A percentile compares a stretch with the other conserved stretches of the same genome.
phyloP scores from a whole-genome alignment of 2,888 invertebrate species.

The Belgica antarctica region DNA sequence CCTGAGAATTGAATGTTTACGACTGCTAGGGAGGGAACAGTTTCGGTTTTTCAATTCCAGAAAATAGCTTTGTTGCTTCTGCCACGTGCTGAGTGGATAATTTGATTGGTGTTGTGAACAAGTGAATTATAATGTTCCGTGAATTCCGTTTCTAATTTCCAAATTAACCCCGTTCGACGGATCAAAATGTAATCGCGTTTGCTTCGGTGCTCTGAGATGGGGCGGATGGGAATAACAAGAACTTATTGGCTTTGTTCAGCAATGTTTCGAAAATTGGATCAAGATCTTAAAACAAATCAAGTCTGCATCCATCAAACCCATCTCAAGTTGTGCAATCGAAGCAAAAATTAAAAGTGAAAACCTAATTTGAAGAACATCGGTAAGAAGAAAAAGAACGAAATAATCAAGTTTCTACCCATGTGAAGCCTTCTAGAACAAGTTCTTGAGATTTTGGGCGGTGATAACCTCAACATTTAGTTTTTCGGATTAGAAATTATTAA shows the following conservation, averaged over 20 bases:
- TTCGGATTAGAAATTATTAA: no score
- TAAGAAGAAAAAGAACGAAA: constrained; percentile 7
- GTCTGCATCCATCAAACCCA: constrained; percentile 16
- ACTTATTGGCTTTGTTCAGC: constrained; percentile 29
- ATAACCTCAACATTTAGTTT: no score
- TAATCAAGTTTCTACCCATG: constrained; percentile 40
- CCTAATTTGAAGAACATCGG: not conserved
- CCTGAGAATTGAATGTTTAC: not conserved
- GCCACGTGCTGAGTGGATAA: constrained; percentile 48
- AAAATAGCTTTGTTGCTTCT: constrained; percentile 1
- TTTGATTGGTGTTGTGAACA: constrained; percentile 48
- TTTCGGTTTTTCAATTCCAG: constrained; percentile 6
- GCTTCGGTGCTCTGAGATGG: not conserved
- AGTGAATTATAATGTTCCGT: constrained; percentile 46
- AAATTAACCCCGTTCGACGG: constrained; percentile 28
- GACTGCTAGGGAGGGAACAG: not conserved
- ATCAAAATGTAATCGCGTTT: constrained; percentile 38
- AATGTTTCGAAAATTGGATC: constrained; percentile 24
- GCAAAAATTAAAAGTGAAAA: constrained; percentile 11
- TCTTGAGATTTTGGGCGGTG: no score
- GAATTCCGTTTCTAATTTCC: constrained; percentile 30
- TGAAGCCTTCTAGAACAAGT: no score
- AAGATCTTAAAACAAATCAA: not conserved
- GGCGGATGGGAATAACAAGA: not conserved
- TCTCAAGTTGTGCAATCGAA: not conserved